These are phyloP conservation scores for Sakesphorus luctuosus DNA, from an alignment of 2,113 vertebrate species.

Conservation along the genomic window DNA sequence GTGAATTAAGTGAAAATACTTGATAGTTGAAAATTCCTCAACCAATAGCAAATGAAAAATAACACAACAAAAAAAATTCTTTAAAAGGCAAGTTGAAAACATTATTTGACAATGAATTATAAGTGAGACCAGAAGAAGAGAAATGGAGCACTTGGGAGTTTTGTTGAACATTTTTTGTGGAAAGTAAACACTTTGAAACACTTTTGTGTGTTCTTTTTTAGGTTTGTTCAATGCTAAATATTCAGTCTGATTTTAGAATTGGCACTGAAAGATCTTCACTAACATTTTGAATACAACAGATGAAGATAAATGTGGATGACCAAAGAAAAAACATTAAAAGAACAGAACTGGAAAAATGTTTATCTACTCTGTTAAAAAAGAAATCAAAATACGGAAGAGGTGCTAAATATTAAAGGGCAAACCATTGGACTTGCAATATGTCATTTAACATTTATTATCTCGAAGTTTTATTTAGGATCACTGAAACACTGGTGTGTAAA, in stretches of 20 bases:
- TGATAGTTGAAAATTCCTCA: background rate
- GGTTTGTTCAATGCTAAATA: slow-evolving; percentile 81
- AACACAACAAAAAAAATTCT: background rate
- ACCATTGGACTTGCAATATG: background rate
- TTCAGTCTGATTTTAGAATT: slow-evolving; percentile 73
- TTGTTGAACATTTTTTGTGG: background rate
- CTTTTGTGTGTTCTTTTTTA: slow-evolving; percentile 56
- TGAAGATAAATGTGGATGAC: slow-evolving; percentile 36
- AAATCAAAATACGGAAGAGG: background rate
- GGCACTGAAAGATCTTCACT: slow-evolving; percentile 56
- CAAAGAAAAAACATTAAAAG: background rate
- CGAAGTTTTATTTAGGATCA: background rate
- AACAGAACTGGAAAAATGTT: background rate
- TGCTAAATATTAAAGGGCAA: background rate
- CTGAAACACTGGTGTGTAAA: background rate
- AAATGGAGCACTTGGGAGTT: background rate
- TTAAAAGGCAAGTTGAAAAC: background rate
- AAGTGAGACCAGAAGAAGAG: background rate
- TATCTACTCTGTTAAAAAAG: background rate
- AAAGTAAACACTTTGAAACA: background rate
- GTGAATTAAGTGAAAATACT: background rate
- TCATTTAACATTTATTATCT: background rate
- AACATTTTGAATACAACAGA: slow-evolving; percentile 71
- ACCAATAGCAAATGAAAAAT: background rate
- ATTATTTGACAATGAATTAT: background rate